Percentiles rank a stretch among this genome's conserved stretches.
phyloP scores from a whole-genome alignment of 2,113 vertebrate species.

The Myocastor coypus region DNA sequence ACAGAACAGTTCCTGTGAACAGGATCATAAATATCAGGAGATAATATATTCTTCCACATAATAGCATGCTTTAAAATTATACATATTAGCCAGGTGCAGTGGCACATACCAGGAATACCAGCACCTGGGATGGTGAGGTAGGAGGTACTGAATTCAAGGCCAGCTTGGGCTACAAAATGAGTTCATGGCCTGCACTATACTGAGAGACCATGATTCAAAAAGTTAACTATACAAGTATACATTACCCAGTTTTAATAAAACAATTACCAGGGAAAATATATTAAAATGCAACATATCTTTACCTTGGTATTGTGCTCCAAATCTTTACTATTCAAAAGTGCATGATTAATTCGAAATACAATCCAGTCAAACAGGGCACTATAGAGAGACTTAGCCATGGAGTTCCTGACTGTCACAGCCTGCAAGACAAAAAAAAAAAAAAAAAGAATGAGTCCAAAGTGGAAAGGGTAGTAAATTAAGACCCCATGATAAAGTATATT shows the following conservation, averaged over 20 bases:
- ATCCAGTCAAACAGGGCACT: slow-evolving; percentile 99
- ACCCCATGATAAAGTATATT: slow-evolving; percentile 31
- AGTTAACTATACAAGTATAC: slow-evolving; percentile 22
- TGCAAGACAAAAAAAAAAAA: slow-evolving; percentile 76
- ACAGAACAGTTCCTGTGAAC: background rate
- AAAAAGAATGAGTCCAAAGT: background rate
- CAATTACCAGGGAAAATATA: background rate
- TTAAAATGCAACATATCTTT: slow-evolving; percentile 55
- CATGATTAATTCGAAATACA: slow-evolving; percentile 99
- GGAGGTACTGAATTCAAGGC: background rate
- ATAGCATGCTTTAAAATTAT: slow-evolving; percentile 39
- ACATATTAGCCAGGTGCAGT: background rate
- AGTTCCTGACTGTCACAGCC: slow-evolving; percentile 97
- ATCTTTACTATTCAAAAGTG: slow-evolving; percentile 95
- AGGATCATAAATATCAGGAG: background rate
- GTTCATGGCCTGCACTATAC: background rate
- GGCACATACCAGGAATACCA: background rate
- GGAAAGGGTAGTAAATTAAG: slow-evolving; percentile 40
- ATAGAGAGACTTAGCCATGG: slow-evolving; percentile 98
- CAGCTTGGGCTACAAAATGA: background rate
- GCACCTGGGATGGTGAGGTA: background rate
- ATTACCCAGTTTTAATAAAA: slow-evolving; percentile 25
- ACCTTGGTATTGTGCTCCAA: slow-evolving; percentile 95
- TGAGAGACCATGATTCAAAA: background rate
- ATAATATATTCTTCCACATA: slow-evolving; percentile 29